Base-by-base conservation (phyloP, 2,888 invertebrate genomes). In the Salticus scenicus region DNA sequence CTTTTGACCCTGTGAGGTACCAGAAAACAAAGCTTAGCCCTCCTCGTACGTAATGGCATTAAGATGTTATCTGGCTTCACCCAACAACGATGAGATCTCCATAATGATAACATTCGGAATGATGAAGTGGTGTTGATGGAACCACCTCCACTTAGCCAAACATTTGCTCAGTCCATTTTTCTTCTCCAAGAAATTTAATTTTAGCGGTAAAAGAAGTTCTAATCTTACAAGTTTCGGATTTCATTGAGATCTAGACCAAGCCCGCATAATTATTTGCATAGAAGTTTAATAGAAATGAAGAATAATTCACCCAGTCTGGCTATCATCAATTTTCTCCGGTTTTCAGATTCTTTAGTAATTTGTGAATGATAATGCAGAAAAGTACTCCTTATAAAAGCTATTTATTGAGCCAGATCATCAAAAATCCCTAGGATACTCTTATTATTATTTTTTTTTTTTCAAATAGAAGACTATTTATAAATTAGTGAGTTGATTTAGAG, bases 21-120 rank as follows among this genome's bases (percentile, higher is more conserved):
- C 69, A 63, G 33, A 41, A 77, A 57, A 83, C 77, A 77, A 71
- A 42, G 37, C 20, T 33, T 8, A 27, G 67, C 33, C 67, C 33
- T 67, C 10, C 76, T 57, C 14, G 57, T 24, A 20, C 71, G 64
- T 76, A 82, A 76, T 82, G 47, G 51, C 73, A 83, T 83, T 83
- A 83, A 83, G 83, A 83, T 83, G 72, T 83, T 83, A 83, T 83
- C 83, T 20, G 57, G 12, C 57, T 57, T 57, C 57, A 57, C 12
- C 57, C 57, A 8, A 57, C 8, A 8, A 57, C 4, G 24, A 57
- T 24, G 20, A 57, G 57, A 57, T 57, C 24, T 57, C 20, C 24
- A 24, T 24, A 24, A 57, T 57, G 57, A 57, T 57, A 57, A 12
- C 17, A 17, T 24, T 5, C 57, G 1, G 57, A 24, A 24, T 57